Evolutionary conservation across 1,140 invertebrate genomes (phyloP).

Genomic region (Oedothorax gibbosus): DNA sequence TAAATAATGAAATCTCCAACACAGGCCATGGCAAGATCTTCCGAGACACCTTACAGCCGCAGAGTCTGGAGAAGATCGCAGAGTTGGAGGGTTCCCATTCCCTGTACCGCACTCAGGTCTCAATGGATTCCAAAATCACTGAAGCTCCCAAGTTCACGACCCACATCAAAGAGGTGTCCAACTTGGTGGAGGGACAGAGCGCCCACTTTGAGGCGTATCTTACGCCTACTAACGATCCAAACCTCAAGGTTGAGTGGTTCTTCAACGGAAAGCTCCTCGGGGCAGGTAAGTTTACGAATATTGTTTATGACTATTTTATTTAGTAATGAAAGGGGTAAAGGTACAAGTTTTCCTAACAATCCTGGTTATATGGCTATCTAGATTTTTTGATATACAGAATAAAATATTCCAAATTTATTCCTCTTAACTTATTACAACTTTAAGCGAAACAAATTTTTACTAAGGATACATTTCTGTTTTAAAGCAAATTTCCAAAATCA

Average conservation of each 20-base stretch:
- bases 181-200: conserved; percentile 90
- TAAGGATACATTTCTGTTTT: no score
- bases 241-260: conserved; percentile 94
- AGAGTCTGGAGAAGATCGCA: conserved; percentile 89
- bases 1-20: conserved; percentile 7
- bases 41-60: conserved; percentile 92
- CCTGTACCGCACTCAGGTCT: conserved; percentile 73
- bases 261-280: conserved; percentile 87
- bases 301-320: not conserved
- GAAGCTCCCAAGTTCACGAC: conserved; percentile 88
- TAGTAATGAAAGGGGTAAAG: not conserved
- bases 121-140: conserved; percentile 74
- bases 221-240: conserved; percentile 90
- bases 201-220: conserved; percentile 93
- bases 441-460: conserved; percentile 1
- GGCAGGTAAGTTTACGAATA: conserved; percentile 69
- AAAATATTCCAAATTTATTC: not conserved
- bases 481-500: no score
- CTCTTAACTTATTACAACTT: not conserved
- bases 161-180: conserved; percentile 83
- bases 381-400: not conserved
- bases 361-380: not conserved
- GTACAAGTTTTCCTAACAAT: not conserved
- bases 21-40: conserved; percentile 83
- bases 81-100: conserved; percentile 79